phyloP scores from a whole-genome alignment of 2,888 invertebrate genomes.

The Coleophora flavipennella region DNA sequence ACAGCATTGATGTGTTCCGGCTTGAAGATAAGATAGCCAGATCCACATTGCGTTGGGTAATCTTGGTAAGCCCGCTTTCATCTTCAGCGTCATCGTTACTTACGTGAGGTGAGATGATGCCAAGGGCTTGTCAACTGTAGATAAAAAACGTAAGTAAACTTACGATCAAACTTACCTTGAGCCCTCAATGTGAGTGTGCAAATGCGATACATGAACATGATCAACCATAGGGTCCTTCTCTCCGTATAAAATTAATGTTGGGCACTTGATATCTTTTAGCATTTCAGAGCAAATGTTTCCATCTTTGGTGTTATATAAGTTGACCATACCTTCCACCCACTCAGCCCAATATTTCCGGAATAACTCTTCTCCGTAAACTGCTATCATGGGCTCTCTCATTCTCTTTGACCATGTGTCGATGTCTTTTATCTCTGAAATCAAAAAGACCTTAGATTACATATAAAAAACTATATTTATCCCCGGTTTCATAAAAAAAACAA shows the following conservation, averaged over 20 bases:
- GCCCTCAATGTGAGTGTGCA: conserved; percentile 76
- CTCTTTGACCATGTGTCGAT: conserved; percentile 79
- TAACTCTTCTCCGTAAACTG: conserved; percentile 78
- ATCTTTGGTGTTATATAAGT: conserved; percentile 72
- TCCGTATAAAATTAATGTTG: conserved; percentile 88
- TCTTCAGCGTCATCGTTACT: no score
- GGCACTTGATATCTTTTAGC: conserved; percentile 76
- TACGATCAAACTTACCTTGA: conserved; percentile 69
- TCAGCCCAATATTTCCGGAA: conserved; percentile 75
- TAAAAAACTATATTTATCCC: no score
- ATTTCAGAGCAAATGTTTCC: conserved; percentile 81
- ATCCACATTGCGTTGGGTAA: no score
- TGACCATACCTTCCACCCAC: conserved; percentile 77
- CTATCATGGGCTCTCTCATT: conserved; percentile 77
- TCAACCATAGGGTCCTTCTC: conserved; percentile 86
- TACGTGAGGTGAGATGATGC: no score
- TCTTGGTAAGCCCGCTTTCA: no score
- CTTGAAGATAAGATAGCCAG: no score
- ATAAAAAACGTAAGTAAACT: no score
- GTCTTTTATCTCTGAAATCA: conserved; percentile 59
- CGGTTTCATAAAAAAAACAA: no score
- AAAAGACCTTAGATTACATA: no score
- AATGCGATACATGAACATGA: conserved; percentile 79
- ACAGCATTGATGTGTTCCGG: no score
- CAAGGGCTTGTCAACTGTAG: no score